Base-by-base conservation (phyloP, 2,797 vertebrate genomes). In the Uromys caudimaculatus region DNA sequence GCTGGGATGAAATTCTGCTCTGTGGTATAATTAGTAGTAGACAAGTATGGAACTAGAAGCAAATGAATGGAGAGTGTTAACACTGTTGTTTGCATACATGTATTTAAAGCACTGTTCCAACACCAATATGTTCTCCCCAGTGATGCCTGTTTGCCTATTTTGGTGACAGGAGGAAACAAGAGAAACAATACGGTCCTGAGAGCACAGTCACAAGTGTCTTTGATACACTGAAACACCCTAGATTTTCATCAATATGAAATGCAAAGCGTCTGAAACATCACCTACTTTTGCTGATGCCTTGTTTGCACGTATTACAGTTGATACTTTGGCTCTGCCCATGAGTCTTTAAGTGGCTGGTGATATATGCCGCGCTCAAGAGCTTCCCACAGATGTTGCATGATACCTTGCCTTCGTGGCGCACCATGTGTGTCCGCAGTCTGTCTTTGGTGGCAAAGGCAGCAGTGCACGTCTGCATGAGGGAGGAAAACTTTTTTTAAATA, bases 371-470 rank as follows among this genome's bases (percentile, higher is more conserved):
- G 73, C 99, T 99, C 92, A 99, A 99, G 99, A 99, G 99, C 98
- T 99, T 99, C 97, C 99, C 99, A 97, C 99, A 99, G 98, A 99
- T 99, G 98, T 99, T 99, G 98, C 99, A 99, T 75, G 99, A 99
- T 98, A 99, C 99, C 98, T 99, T 99, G 98, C 99, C 99, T 98
- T 99, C 99, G 41, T 99, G 99, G 97, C 99, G 99, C 97, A 99
- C 99, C 99, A 99, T 99, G 98, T 99, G 99, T 96, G 99, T 99
- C 98, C 99, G 99, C 97, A 99, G 99, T 95, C 99, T 99, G 99
- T 99, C 99, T 99, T 99, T 99, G 99, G 99, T 99, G 98, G 99
- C 99, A 97, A 99, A 99, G 98, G 99, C 99, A 94, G 99, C 99
- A 97, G 99, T 99, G 98, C 99, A 99, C 75, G 99, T 99, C 99